phyloP scores from a whole-genome alignment of 1,140 invertebrate species.

The Hypsibius dujardini region DNA sequence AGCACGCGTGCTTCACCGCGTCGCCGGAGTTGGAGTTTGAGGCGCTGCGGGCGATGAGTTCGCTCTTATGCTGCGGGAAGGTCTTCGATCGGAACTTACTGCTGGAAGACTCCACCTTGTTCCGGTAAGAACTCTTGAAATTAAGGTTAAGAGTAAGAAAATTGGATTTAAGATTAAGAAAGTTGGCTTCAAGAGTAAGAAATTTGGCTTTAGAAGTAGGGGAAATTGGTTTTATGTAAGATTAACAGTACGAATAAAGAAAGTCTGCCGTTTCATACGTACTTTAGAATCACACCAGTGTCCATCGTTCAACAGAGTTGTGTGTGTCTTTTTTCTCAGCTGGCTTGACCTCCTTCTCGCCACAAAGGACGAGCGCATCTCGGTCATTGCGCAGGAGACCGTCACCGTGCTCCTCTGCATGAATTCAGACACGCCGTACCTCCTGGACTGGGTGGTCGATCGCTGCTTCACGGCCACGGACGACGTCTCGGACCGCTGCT shows the following conservation, averaged over 20 bases:
- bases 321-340: constrained; percentile 71
- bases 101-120: constrained; percentile 69
- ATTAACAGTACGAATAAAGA: no score
- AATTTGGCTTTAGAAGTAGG: no score
- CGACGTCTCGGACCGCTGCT: constrained; percentile 81
- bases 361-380: no score
- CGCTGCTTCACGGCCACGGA: constrained; percentile 79
- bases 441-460: constrained; percentile 93
- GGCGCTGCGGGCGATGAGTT: constrained; percentile 65
- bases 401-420: constrained; percentile 81
- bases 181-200: no score
- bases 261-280: no score
- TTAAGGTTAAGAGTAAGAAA: constrained; percentile 7
- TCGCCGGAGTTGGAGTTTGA: constrained; percentile 44
- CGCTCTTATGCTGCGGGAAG: constrained; percentile 77
- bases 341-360: no score
- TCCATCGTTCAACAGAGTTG: constrained; percentile 42
- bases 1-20: constrained; percentile 29
- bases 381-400: constrained; percentile 77
- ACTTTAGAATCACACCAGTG: constrained; percentile 16
- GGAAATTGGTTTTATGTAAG: no score
- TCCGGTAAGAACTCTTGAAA: constrained; percentile 49
- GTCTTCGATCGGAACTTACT: constrained; percentile 68
- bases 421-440: constrained; percentile 75
- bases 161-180: no score